Conservation (phyloP, 37 sponge, comb jelly and placozoan species). For the Haliclona indistincta region DNA sequence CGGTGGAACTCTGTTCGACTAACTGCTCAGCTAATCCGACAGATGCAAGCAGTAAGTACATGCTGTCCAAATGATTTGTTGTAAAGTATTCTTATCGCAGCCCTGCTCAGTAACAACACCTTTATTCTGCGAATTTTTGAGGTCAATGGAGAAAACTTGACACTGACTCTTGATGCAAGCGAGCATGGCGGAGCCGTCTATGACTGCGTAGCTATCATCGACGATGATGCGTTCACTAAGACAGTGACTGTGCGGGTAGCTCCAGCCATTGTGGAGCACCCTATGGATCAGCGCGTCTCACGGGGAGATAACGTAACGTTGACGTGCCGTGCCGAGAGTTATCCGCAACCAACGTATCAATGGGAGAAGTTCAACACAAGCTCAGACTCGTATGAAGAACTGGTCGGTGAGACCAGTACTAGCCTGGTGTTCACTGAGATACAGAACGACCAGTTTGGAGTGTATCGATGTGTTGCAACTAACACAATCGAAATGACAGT, state of each 20-base stretch:
- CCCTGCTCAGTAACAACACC: background rate
- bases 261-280: conserved; percentile 8
- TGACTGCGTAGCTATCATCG: conserved; percentile 49
- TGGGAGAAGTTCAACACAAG: background rate
- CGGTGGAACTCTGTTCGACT: too few species aligned
- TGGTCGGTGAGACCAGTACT: background rate
- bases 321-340: conserved; percentile 9
- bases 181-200: conserved; percentile 52
- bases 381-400: background rate
- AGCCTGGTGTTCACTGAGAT: conserved; percentile 3
- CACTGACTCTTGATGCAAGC: too few species aligned
- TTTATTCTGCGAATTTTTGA: background rate
- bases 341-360: conserved; percentile 13
- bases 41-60: too few species aligned
- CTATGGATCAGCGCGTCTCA: background rate
- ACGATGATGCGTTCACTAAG: conserved; percentile 32
- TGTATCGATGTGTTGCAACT: conserved; percentile 4
- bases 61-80: too few species aligned
- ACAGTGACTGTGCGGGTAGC: conserved; percentile 13
- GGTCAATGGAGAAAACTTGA: too few species aligned
- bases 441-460: conserved; percentile 14
- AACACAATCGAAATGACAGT: background rate
- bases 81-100: too few species aligned
- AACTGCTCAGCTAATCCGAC: too few species aligned
- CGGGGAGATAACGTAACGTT: background rate